phyloP scores from a whole-genome alignment of 2,113 vertebrate genomes.

The Bubalus kerabau region DNA sequence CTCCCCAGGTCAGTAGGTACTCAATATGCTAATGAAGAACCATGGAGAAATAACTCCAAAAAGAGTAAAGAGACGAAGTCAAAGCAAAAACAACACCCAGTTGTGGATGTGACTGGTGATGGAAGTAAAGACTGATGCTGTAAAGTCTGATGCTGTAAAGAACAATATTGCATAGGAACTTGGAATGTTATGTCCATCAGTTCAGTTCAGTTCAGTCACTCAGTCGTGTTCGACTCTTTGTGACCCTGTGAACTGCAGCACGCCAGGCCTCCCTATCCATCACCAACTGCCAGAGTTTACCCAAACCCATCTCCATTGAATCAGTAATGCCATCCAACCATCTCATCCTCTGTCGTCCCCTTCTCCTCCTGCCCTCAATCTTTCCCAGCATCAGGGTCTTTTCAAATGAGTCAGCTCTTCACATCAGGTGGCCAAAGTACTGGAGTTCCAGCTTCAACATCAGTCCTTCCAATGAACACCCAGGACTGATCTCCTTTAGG shows the following conservation, averaged over 20 bases:
- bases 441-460: background rate
- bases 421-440: background rate
- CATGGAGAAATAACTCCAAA: background rate
- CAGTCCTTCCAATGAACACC: background rate
- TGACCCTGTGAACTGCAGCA: background rate
- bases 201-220: background rate
- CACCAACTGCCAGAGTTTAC: background rate
- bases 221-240: rapidly evolving
- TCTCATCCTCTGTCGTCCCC: background rate
- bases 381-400: background rate
- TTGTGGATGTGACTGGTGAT: background rate
- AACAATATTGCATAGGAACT: background rate
- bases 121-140: background rate
- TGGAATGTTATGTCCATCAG: background rate
- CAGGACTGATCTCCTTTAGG: background rate
- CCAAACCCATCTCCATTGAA: background rate
- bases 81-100: background rate
- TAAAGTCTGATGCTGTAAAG: background rate
- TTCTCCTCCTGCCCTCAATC: background rate
- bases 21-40: background rate
- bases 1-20: background rate
- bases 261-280: background rate
- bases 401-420: background rate
- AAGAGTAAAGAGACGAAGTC: background rate
- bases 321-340: background rate